Conservation (phyloP, 2,113 vertebrate genomes). For the Rhabdomys dilectus region DNA sequence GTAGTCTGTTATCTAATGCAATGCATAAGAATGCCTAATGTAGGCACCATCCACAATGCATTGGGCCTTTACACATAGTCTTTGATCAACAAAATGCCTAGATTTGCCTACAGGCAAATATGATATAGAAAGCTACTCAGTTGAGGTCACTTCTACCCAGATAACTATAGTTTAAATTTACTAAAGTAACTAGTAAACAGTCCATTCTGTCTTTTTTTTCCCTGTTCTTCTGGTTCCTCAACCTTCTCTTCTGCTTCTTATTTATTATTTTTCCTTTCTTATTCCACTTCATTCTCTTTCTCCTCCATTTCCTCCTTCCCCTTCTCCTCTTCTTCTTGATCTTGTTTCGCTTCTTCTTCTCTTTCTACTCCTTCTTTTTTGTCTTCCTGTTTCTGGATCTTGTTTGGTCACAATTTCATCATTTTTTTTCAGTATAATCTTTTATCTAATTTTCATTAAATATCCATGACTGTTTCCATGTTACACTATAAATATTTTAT, state of each 20-base stretch:
- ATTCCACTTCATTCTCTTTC: background rate
- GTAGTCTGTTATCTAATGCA: background rate
- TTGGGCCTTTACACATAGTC: background rate
- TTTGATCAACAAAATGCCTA: background rate
- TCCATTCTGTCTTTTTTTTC: background rate
- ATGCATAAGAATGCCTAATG: too few species aligned
- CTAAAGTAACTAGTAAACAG: background rate
- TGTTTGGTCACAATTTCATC: background rate
- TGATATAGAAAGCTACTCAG: background rate
- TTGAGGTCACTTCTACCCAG: background rate
- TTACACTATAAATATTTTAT: background rate
- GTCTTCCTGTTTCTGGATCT: background rate
- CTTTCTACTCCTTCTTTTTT: background rate
- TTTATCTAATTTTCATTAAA: background rate
- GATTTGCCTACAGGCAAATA: background rate
- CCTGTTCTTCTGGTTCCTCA: background rate
- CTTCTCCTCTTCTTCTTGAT: background rate
- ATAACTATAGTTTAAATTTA: background rate
- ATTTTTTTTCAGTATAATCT: background rate
- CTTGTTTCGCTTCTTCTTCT: background rate
- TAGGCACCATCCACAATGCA: background rate
- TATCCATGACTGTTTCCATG: background rate
- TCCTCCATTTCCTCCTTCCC: background rate
- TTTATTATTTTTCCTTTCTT: too few species aligned
- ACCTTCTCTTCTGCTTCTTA: fast-evolving